Conservation (phyloP, 2,797 vertebrate species). For the Potorous gilbertii region DNA sequence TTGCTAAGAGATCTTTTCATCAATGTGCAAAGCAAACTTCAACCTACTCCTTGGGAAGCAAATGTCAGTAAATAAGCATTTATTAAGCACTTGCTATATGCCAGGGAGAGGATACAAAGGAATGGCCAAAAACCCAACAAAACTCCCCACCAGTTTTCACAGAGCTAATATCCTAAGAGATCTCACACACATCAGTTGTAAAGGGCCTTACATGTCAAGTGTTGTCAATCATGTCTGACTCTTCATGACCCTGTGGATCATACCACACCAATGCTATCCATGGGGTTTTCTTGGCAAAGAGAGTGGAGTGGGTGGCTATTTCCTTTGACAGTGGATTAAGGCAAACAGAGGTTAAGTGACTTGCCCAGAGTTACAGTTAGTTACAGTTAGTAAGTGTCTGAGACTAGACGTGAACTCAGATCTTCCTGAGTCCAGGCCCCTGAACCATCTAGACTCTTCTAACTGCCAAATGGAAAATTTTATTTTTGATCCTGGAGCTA, state of each 20-base stretch:
- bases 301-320: not conserved
- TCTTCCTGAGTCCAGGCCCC: not conserved
- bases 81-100: too few relatives aligned
- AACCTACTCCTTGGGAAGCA: too few relatives aligned
- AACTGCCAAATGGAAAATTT: not conserved
- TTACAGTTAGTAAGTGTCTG: not conserved
- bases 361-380: not conserved
- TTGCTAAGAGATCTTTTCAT: too few relatives aligned
- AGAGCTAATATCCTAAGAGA: too few relatives aligned
- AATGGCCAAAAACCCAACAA: too few relatives aligned
- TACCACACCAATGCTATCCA: not conserved
- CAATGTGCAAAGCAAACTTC: too few relatives aligned
- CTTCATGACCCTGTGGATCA: not conserved
- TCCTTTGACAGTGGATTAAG: not conserved
- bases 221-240: not conserved
- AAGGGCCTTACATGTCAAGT: too few relatives aligned
- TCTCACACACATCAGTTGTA: too few relatives aligned
- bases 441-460: not conserved
- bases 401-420: not conserved
- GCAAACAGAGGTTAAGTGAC: not conserved
- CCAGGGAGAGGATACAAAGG: too few relatives aligned
- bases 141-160: too few relatives aligned
- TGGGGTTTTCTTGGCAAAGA: not conserved
- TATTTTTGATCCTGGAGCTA: not conserved
- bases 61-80: too few relatives aligned